phyloP scores from a whole-genome alignment of 1,140 invertebrate genomes.

The Anastrepha ludens region DNA sequence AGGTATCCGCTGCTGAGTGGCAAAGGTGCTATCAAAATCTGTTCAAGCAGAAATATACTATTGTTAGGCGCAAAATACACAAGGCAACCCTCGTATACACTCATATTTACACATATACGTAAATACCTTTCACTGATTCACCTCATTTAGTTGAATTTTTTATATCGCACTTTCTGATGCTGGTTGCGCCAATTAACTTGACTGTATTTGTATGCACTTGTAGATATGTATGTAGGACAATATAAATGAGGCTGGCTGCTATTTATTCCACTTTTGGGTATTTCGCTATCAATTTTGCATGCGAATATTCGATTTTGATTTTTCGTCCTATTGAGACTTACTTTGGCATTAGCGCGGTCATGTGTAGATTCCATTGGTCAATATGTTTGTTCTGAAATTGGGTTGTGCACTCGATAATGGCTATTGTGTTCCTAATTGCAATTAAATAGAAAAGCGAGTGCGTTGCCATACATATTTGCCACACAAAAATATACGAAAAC shows the following conservation, averaged over 20 bases:
- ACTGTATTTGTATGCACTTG: background rate
- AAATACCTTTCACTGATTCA: background rate
- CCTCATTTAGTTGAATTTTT: background rate
- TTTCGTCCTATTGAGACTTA: background rate
- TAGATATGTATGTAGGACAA: too few relatives aligned
- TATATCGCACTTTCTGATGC: background rate
- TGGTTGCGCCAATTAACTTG: constrained; percentile 17
- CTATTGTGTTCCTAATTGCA: constrained; percentile 30
- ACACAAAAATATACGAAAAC: background rate
- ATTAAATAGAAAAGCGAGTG: background rate
- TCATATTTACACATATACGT: background rate
- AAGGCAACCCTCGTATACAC: too few relatives aligned
- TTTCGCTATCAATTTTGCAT: background rate
- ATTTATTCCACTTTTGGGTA: too few relatives aligned
- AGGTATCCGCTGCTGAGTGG: too few relatives aligned
- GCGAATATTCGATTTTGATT: background rate
- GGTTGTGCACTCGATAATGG: background rate
- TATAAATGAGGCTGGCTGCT: too few relatives aligned
- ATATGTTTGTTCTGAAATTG: background rate
- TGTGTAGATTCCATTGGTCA: background rate
- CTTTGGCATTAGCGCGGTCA: background rate
- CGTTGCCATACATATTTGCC: background rate
- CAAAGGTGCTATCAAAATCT: too few relatives aligned
- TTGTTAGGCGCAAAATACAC: too few relatives aligned
- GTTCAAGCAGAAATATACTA: too few relatives aligned